Evolutionary conservation across 1,140 invertebrate genomes (phyloP).

Genomic region (Trichoplusia ni): DNA sequence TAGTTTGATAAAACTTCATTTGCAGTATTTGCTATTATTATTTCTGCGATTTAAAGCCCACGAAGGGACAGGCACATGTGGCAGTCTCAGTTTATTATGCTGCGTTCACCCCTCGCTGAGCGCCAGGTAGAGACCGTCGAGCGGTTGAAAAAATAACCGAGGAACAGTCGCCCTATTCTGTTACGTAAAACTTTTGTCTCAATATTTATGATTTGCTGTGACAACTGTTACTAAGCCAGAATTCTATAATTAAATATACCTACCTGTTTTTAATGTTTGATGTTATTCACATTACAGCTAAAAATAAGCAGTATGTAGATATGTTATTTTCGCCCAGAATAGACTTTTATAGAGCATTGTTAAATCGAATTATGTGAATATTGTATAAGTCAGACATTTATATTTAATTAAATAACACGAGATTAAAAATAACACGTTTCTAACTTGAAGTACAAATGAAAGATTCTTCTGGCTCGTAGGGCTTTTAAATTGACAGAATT

Average conservation of each 20-base stretch:
- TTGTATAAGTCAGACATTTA: too few relatives aligned
- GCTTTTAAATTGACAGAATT: too few relatives aligned
- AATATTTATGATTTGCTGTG: constrained; percentile 7
- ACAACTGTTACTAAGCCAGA: not conserved
- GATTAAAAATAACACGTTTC: too few relatives aligned
- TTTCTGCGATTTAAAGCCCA: not conserved
- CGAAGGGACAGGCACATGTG: constrained; percentile 41
- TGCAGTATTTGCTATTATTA: constrained; percentile 15
- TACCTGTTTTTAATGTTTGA: too few relatives aligned
- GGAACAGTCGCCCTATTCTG: not conserved
- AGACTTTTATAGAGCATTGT: too few relatives aligned
- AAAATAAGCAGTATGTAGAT: too few relatives aligned
- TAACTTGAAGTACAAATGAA: too few relatives aligned
- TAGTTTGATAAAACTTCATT: not conserved
- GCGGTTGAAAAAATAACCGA: constrained; percentile 31
- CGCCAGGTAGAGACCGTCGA: constrained; percentile 39
- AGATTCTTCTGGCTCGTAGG: too few relatives aligned
- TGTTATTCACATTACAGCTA: too few relatives aligned
- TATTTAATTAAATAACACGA: too few relatives aligned
- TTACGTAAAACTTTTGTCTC: not conserved
- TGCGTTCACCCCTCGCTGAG: constrained; percentile 41
- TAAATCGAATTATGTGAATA: too few relatives aligned
- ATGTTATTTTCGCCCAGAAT: too few relatives aligned
- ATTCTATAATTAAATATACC: constrained; percentile 3
- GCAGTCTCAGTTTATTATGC: constrained; percentile 36